Evolutionary conservation across 2,113 vertebrate species (phyloP), one percentile per base, ranked within the genome.

Genomic region (Daboia siamensis): DNA sequence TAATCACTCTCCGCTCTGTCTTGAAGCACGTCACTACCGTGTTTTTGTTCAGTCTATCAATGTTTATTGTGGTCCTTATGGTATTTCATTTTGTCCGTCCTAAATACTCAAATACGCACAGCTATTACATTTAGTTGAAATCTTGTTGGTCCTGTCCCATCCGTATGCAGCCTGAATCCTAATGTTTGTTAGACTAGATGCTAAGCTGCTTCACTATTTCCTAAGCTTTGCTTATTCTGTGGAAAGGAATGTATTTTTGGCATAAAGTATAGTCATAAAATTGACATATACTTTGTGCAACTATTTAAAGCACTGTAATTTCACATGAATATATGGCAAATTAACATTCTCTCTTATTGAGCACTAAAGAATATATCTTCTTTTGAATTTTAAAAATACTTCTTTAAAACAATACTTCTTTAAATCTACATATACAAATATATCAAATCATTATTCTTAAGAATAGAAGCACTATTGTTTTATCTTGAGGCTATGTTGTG

Each of bases 21-120:
- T 99, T 98, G 98, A 98, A 99, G 99, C 99, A 99, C 99, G 99
- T 98, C 98, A 99, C 99, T 97, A 98, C 98, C 98, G 98, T 99
- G 98, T 99, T 98, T 98, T 98, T 98, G 99, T 99, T 99, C 98
- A 98, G 98, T 99, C 98, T 98, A 97, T 98, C 98, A 97, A 98
- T 99, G 98, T 98, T 98, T 98, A 97, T 98, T 98, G 98, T 99
- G 98, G 98, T 99, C 98, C 98, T 98, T 98, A 96, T 98, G 97
- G 98, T 98, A 97, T 98, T 98, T 98, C 98, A 98, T 98, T 98
- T 98, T 98, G 98, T 99, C 97, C 98, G 98, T 99, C 98, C 97
- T 97, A 97, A 98, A 98, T 98, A 98, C 98, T 97, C 98, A 97
- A 96, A 98, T 98, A 97, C 96, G 98, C 98, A 98, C 98, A 98